Conservation (phyloP, 2,888 invertebrate genomes). For the Cryptophagus acutangulus region DNA sequence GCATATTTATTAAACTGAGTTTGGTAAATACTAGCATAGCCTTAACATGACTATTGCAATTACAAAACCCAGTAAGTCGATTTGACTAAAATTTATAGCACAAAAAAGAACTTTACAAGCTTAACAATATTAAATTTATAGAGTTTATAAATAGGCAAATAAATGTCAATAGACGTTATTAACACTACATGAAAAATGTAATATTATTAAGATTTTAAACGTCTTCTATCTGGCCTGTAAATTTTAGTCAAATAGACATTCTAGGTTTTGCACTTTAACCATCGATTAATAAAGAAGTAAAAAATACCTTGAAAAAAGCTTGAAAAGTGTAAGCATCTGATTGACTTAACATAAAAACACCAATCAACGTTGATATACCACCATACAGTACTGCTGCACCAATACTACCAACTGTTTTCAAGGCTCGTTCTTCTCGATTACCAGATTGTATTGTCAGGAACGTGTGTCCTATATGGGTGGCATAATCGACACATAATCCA, state of each 20-base stretch:
- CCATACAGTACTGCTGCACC: slow-evolving; percentile 74
- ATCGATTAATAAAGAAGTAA: background rate
- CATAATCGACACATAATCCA: slow-evolving; percentile 79
- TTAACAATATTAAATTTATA: too few relatives aligned
- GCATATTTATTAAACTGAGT: too few relatives aligned
- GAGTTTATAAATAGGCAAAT: too few relatives aligned
- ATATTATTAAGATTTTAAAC: too few relatives aligned
- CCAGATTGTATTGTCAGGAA: slow-evolving; percentile 62
- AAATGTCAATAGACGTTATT: too few relatives aligned
- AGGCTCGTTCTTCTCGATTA: slow-evolving; percentile 54
- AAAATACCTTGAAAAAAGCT: slow-evolving; percentile 60
- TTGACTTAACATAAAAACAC: slow-evolving; percentile 63
- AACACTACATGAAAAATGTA: too few relatives aligned
- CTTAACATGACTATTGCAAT: too few relatives aligned
- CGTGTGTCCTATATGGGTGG: slow-evolving; percentile 75
- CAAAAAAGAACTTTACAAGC: too few relatives aligned
- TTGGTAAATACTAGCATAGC: too few relatives aligned
- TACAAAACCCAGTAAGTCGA: too few relatives aligned
- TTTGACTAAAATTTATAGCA: too few relatives aligned
- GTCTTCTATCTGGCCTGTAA: too few relatives aligned
- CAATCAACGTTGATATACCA: slow-evolving; percentile 71
- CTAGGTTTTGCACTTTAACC: background rate
- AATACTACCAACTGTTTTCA: slow-evolving; percentile 64
- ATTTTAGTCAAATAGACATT: background rate
- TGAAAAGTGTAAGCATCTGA: slow-evolving; percentile 73